phyloP scores from a whole-genome alignment of 2,113 vertebrate genomes.

The Jaculus jaculus region DNA sequence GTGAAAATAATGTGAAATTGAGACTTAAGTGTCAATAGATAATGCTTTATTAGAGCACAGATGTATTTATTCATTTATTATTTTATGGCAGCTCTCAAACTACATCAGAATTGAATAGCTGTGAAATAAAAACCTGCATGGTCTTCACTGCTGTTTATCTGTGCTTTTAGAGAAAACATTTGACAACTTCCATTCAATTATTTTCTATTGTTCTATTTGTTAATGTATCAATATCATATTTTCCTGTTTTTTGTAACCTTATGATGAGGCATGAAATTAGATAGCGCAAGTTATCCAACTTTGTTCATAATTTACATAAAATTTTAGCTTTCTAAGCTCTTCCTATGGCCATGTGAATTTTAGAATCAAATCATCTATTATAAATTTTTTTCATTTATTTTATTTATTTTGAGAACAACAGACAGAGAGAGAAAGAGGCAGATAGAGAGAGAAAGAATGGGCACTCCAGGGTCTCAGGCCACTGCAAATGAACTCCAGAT shows the following conservation, averaged over 20 bases:
- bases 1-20: slow-evolving; percentile 38
- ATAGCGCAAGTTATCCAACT: not conserved
- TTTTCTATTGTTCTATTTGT: not conserved
- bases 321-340: not conserved
- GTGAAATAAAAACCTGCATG: not conserved
- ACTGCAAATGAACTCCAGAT: no score
- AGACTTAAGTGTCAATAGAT: not conserved
- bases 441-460: no score
- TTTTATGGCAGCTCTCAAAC: not conserved
- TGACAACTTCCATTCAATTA: not conserved
- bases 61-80: not conserved
- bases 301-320: not conserved
- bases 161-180: not conserved
- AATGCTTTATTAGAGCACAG: not conserved
- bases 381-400: no score
- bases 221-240: not conserved
- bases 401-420: no score
- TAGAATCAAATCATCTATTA: not conserved
- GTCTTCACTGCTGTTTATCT: not conserved
- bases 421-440: no score
- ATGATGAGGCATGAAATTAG: slow-evolving; percentile 5
- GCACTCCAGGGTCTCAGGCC: no score
- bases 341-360: not conserved
- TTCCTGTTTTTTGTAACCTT: not conserved
- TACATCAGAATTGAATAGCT: not conserved